Base-by-base conservation (phyloP, 2,797 vertebrate species). In the Ctenochaetus hawaiiensis region DNA sequence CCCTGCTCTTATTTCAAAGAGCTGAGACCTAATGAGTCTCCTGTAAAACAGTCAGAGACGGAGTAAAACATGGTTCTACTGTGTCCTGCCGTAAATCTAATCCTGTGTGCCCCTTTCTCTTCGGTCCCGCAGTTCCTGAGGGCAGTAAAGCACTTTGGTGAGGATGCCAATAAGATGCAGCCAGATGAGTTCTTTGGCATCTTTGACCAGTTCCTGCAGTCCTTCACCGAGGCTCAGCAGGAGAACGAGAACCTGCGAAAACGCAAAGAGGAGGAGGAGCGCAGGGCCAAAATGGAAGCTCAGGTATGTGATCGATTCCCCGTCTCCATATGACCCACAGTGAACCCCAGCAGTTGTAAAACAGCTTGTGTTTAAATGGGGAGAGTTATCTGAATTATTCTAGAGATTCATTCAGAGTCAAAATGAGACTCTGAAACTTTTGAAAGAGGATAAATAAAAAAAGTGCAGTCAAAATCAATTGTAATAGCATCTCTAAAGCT, bases 101-200 rank as follows among this genome's bases (percentile, higher is more conserved):
- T 73, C 72, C 43, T 4, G 0, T 44, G 56, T 75, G 75, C 49
- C 73, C 79, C 65, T 64, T 58, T 57, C 67, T 64, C 62, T 82
- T 82, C 58, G 77, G 75, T 88, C 77, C 71, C 69, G 16, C 91
- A 99, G 98, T 99, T 99, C 89, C 84, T 94, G 67, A 97, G 95
- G 92, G 96, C 96, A 22, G 96, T 99, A 78, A 98, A 97, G 92
- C 96, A 98, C 94, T 99, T 99, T 12, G 98, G 97, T 18, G 98
- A 99, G 88, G 98, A 99, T 26, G 90, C 95, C 1, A 89, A 92
- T 60, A 98, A 96, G 94, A 97, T 97, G 82, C 98, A 99, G 91
- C 98, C 98, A 0, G 98, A 99, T 0, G 98, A 99, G 94, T 99
- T 99, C 95, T 99, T 99, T 2, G 98, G 98, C 80, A 98, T 99